Conservation (phyloP, 2,797 vertebrate species). For the Alexandromys oeconomus region DNA sequence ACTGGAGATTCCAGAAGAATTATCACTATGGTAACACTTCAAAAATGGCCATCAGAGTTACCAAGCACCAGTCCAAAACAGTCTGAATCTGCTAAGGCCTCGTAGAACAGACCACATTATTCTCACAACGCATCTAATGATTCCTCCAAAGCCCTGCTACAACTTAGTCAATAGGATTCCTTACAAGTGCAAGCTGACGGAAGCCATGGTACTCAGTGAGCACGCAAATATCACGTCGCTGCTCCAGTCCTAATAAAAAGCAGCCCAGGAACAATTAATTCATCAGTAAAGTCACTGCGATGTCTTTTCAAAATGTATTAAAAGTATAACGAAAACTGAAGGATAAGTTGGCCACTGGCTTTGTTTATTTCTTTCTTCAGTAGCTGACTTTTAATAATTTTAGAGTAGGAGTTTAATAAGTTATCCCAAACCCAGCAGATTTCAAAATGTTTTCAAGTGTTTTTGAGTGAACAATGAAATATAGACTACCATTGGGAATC, state of each 20-base stretch:
- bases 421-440: neutral
- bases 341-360: neutral
- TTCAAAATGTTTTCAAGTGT: slow-evolving; percentile 41
- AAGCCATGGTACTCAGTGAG: neutral
- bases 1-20: slow-evolving; percentile 82
- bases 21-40: slow-evolving; percentile 79
- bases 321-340: neutral
- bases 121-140: slow-evolving; percentile 66
- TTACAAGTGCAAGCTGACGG: slow-evolving; percentile 2
- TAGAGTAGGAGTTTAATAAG: slow-evolving; percentile 9
- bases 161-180: slow-evolving; percentile 19
- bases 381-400: neutral
- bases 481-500: slow-evolving; percentile 33
- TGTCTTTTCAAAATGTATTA: neutral
- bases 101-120: slow-evolving; percentile 48
- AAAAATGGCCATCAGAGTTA: slow-evolving; percentile 79
- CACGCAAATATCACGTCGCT: neutral
- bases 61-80: slow-evolving; percentile 71
- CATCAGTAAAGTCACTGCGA: neutral
- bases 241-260: slow-evolving; percentile 15
- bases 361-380: neutral
- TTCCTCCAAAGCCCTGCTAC: neutral
- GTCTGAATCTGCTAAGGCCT: slow-evolving; percentile 69
- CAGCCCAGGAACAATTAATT: slow-evolving; percentile 32
- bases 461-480: slow-evolving; percentile 67